Conservation (phyloP, 2,113 vertebrate genomes). For the Phyllopteryx taeniolatus region DNA sequence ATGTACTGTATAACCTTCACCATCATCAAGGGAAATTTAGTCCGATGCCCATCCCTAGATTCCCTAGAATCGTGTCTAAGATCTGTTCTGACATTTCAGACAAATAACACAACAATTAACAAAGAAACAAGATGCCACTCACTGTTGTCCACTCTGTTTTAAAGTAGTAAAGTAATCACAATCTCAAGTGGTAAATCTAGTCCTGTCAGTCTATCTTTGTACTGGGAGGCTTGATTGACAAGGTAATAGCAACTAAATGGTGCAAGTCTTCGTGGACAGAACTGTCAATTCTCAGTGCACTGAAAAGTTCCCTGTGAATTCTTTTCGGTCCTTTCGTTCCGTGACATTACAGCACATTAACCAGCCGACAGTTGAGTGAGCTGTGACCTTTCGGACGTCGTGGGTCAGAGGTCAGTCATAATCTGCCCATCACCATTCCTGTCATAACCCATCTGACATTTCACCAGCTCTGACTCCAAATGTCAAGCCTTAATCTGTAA, state of each 20-base stretch:
- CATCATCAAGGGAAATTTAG: too few relatives aligned
- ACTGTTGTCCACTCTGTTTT: not conserved
- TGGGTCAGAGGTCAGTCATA: slow-evolving; percentile 62
- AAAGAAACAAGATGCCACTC: not conserved
- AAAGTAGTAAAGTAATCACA: not conserved
- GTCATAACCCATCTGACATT: slow-evolving; percentile 70
- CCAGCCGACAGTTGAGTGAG: slow-evolving; percentile 36
- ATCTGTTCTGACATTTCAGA: too few relatives aligned
- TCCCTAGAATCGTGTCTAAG: too few relatives aligned
- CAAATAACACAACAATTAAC: too few relatives aligned
- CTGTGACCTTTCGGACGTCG: slow-evolving; percentile 57
- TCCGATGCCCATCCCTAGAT: too few relatives aligned
- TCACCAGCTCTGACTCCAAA: slow-evolving; percentile 57
- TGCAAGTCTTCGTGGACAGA: not conserved
- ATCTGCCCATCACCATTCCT: slow-evolving; percentile 67
- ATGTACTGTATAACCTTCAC: too few relatives aligned
- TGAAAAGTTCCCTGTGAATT: not conserved
- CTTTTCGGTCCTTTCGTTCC: not conserved
- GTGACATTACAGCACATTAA: not conserved
- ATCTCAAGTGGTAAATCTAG: not conserved
- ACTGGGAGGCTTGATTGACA: not conserved
- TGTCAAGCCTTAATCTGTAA: slow-evolving; percentile 62
- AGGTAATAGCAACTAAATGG: not conserved
- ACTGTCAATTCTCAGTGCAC: not conserved
- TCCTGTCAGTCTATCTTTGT: not conserved